These are phyloP conservation scores for Lagenorhynchus albirostris DNA, from an alignment of 2,113 vertebrate species.

Conservation along the genomic window DNA sequence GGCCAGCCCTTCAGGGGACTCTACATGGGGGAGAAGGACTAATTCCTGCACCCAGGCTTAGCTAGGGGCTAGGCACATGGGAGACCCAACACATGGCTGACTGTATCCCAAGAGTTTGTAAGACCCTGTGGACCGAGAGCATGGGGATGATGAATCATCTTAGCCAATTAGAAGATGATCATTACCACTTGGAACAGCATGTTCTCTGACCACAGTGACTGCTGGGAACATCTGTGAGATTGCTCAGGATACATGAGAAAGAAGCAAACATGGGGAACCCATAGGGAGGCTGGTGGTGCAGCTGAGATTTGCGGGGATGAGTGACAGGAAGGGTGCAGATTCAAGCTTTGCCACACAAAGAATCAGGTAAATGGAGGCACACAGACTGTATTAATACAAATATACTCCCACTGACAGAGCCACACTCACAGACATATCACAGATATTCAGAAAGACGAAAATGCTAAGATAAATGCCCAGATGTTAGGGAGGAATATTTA, in stretches of 20 bases:
- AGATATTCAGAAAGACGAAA: not conserved
- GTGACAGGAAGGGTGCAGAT: not conserved
- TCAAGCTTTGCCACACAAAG: not conserved
- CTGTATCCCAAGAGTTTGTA: not conserved
- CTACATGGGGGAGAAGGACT: not conserved
- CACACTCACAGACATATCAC: not conserved
- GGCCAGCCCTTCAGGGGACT: not conserved
- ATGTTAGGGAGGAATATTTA: not conserved
- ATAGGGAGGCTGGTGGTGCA: not conserved
- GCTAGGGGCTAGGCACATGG: not conserved
- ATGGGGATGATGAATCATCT: not conserved
- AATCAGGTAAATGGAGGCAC: not conserved
- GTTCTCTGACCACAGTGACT: not conserved
- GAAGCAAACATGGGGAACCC: not conserved
- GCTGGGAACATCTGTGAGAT: not conserved
- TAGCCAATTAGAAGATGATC: not conserved
- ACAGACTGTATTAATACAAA: not conserved
- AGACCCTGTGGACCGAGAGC: not conserved
- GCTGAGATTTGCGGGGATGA: not conserved
- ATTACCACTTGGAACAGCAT: not conserved
- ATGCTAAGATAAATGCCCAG: not conserved
- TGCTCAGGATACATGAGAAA: not conserved
- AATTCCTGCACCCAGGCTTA: not conserved
- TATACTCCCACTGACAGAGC: not conserved
- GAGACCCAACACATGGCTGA: not conserved